Percentiles rank a stretch among this genome's conserved stretches.
phyloP scores from a whole-genome alignment of 2,797 vertebrate genomes.

The Typhlichthys eigenmanni region DNA sequence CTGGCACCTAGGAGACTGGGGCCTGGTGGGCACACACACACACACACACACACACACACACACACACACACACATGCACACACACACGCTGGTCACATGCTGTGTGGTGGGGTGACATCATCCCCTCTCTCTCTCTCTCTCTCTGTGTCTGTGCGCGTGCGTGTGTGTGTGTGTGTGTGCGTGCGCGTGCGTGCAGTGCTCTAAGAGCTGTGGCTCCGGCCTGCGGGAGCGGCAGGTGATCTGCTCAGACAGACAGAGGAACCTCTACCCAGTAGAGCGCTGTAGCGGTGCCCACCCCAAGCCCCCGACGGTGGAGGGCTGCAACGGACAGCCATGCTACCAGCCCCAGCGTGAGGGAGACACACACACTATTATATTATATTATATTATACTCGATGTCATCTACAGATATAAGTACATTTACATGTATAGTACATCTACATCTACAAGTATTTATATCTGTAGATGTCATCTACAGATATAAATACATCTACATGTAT shows the following conservation, averaged over 20 bases:
- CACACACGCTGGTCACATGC: neutral
- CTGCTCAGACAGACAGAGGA: slow-evolving; percentile 82
- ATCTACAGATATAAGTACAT: too few species aligned
- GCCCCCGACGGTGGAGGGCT: slow-evolving; percentile 81
- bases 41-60: slow-evolving; percentile 3
- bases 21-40: slow-evolving; percentile 81
- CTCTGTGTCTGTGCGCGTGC: too few species aligned
- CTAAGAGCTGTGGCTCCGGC: slow-evolving; percentile 86
- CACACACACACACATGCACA: slow-evolving; percentile 6
- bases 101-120: neutral
- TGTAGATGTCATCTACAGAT: too few species aligned
- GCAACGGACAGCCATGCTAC: slow-evolving; percentile 88
- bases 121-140: neutral
- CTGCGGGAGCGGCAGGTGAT: slow-evolving; percentile 87
- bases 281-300: slow-evolving; percentile 72
- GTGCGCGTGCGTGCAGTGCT: slow-evolving; percentile 77
- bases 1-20: slow-evolving; percentile 90
- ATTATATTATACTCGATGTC: too few species aligned
- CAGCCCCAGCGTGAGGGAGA: slow-evolving; percentile 82
- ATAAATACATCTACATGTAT: too few species aligned
- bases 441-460: too few species aligned
- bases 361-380: too few species aligned
- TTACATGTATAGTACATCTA: too few species aligned
- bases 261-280: slow-evolving; percentile 74
- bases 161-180: too few species aligned